phyloP scores from a whole-genome alignment of 2,888 invertebrate species.

The Philopedon plagiatum region DNA sequence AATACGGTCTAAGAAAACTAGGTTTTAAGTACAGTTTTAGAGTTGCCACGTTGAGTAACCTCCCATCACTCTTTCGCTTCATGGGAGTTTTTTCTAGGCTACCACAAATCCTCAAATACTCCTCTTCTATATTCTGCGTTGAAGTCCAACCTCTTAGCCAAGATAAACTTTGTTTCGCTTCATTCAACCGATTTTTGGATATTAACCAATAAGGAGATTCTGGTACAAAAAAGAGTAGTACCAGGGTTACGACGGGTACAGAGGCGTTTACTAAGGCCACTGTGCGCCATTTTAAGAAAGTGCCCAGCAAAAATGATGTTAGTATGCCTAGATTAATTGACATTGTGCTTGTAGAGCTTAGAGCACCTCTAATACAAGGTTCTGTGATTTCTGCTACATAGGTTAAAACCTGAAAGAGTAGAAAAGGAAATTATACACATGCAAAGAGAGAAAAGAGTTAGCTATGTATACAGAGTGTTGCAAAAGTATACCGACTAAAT shows the following conservation, averaged over 20 bases:
- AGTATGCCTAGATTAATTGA: conserved; percentile 83
- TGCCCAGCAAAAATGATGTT: conserved; percentile 81
- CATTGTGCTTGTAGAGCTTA: conserved; percentile 82
- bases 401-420: conserved; percentile 76
- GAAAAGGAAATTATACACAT: conserved; percentile 1
- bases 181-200: conserved; percentile 74
- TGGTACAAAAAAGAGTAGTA: conserved; percentile 79
- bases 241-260: conserved; percentile 76
- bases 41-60: background rate
- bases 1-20: conserved; percentile 79
- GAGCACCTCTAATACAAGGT: conserved; percentile 81
- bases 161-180: conserved; percentile 78
- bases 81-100: conserved; percentile 53
- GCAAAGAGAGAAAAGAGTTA: too few relatives aligned
- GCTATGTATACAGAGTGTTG: too few relatives aligned
- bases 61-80: background rate
- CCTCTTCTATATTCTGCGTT: conserved; percentile 73
- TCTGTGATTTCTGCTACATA: conserved; percentile 88
- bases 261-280: conserved; percentile 77
- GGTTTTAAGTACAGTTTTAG: conserved; percentile 70
- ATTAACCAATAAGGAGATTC: conserved; percentile 88
- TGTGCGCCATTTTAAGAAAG: conserved; percentile 79
- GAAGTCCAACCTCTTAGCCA: conserved; percentile 86
- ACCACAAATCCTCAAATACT: conserved; percentile 70
- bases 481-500: too few relatives aligned